Evolutionary conservation across 2,113 vertebrate species (phyloP).

Genomic region (Nyctibius bracteatus): DNA sequence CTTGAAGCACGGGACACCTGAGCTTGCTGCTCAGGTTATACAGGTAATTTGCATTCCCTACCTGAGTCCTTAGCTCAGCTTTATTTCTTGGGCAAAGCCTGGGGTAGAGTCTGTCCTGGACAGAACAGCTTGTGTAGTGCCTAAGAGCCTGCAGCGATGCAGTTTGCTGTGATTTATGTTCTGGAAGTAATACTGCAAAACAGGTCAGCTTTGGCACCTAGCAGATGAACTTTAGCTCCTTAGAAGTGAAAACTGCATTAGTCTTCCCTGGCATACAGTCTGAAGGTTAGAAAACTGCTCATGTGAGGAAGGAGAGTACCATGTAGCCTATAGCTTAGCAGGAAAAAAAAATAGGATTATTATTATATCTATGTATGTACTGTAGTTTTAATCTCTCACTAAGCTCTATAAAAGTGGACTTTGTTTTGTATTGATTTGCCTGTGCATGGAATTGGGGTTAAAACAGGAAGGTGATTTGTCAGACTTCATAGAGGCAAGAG

Average conservation of each 20-base stretch:
- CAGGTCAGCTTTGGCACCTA: not conserved
- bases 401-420: not conserved
- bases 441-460: not conserved
- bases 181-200: not conserved
- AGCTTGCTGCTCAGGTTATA: conserved; percentile 95
- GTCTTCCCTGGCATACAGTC: not conserved
- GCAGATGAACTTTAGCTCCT: not conserved
- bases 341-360: not conserved
- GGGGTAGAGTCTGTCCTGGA: not conserved
- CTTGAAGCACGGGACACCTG: conserved; percentile 90
- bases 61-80: not conserved
- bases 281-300: not conserved
- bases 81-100: not conserved
- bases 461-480: not conserved
- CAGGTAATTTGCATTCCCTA: conserved; percentile 76
- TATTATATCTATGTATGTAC: not conserved
- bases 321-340: not conserved
- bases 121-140: not conserved
- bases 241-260: not conserved
- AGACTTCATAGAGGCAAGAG: not conserved
- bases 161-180: not conserved
- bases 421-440: not conserved
- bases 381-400: not conserved
- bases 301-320: not conserved
- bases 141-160: not conserved